phyloP scores from a whole-genome alignment of 1,140 invertebrate species.

The Eriosoma lanigerum region DNA sequence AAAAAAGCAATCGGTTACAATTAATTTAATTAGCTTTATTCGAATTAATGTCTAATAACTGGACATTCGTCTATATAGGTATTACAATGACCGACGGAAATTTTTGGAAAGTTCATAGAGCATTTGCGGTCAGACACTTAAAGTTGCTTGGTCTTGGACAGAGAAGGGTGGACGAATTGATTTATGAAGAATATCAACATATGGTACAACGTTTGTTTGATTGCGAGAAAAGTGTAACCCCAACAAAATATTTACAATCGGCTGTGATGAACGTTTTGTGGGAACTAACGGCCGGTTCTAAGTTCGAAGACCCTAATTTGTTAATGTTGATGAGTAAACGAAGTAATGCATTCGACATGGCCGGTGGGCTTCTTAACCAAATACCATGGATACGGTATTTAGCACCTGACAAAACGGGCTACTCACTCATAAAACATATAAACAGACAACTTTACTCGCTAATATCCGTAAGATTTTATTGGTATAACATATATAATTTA shows the following conservation, averaged over 20 bases:
- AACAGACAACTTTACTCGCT: conserved; percentile 66
- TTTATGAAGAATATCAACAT: conserved; percentile 66
- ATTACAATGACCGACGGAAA: conserved; percentile 76
- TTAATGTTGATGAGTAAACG: conserved; percentile 66
- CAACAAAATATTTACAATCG: conserved; percentile 53
- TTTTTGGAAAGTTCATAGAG: conserved; percentile 73
- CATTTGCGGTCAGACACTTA: conserved; percentile 72
- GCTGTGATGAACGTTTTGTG: conserved; percentile 75
- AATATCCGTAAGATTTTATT: conserved; percentile 60
- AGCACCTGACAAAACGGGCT: conserved; percentile 68
- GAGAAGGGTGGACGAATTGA: conserved; percentile 69
- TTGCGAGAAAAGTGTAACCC: conserved; percentile 57
- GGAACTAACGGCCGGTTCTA: conserved; percentile 69
- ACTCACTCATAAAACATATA: conserved; percentile 66
- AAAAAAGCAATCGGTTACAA: no score
- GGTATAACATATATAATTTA: not conserved
- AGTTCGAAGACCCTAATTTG: conserved; percentile 60
- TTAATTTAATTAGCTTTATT: no score
- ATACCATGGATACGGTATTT: conserved; percentile 72
- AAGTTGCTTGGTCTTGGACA: conserved; percentile 74
- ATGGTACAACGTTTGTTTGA: conserved; percentile 61
- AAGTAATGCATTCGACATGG: conserved; percentile 69
- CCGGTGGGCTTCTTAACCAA: conserved; percentile 68
- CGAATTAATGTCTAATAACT: no score
- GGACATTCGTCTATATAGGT: conserved; percentile 60